phyloP scores from a whole-genome alignment of 2,113 vertebrate species.

The Muntiacus reevesi region DNA sequence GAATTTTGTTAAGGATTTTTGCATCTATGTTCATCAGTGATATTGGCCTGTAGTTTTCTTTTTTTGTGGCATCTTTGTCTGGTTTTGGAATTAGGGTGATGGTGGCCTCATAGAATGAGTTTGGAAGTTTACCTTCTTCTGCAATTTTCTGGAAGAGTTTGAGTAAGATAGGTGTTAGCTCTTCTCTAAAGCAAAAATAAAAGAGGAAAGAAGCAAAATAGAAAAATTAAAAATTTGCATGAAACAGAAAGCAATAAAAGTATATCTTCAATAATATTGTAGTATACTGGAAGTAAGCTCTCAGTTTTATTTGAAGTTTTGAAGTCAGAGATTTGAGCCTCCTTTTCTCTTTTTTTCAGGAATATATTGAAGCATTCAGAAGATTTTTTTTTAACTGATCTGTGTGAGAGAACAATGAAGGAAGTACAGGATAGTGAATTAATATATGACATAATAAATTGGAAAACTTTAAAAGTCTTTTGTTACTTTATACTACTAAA shows the following conservation, averaged over 20 bases:
- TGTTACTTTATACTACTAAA: not conserved
- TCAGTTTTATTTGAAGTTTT: not conserved
- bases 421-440: not conserved
- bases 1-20: no score
- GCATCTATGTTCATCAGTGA: no score
- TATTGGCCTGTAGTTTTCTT: no score
- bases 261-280: not conserved
- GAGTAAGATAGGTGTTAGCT: no score
- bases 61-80: no score
- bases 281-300: not conserved
- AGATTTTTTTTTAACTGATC: not conserved
- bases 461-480: not conserved
- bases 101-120: no score
- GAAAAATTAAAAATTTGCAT: not conserved
- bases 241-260: not conserved
- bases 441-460: not conserved
- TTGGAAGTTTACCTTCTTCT: no score
- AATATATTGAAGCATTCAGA: not conserved
- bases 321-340: not conserved
- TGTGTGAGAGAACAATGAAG: not conserved
- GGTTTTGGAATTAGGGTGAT: no score
- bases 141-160: no score
- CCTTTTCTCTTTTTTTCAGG: not conserved
- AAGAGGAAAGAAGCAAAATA: not conserved
- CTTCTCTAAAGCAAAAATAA: not conserved